phyloP scores from a whole-genome alignment of 1,140 invertebrate genomes.

The Coptotermes formosanus region DNA sequence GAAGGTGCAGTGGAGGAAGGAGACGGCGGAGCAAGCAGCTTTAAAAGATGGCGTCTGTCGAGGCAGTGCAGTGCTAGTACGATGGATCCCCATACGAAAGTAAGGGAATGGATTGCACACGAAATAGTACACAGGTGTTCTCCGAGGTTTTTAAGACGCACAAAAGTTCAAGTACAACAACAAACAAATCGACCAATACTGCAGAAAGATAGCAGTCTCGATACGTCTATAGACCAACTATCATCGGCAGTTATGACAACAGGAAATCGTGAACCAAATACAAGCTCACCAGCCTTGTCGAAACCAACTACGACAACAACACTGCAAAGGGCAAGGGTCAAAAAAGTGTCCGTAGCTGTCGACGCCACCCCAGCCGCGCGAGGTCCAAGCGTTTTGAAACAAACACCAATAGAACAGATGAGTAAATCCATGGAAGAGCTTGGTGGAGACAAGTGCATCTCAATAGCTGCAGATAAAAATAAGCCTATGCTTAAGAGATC shows the following conservation, averaged over 20 bases:
- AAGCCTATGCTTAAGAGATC: constrained; percentile 7
- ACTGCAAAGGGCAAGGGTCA: constrained; percentile 48
- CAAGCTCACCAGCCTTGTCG: constrained; percentile 23
- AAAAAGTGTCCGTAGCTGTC: constrained; percentile 70
- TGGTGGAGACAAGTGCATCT: constrained; percentile 38
- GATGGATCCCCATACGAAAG: constrained; percentile 79
- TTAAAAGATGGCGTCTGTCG: constrained; percentile 63
- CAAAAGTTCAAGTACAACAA: constrained; percentile 37
- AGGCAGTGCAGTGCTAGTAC: constrained; percentile 74
- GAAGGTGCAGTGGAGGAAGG: background rate
- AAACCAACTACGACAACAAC: constrained; percentile 37
- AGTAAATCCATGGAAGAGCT: constrained; percentile 56
- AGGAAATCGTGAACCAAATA: background rate
- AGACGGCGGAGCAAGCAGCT: constrained; percentile 53
- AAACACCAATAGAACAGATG: constrained; percentile 68
- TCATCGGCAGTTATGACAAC: background rate
- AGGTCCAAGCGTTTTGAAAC: constrained; percentile 67
- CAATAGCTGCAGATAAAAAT: constrained; percentile 44
- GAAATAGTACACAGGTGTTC: constrained; percentile 60
- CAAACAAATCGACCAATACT: background rate
- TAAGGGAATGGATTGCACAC: constrained; percentile 79
- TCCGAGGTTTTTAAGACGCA: constrained; percentile 59
- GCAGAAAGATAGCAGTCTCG: background rate
- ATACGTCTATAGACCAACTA: background rate
- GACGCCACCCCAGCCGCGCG: constrained; percentile 71